phyloP scores from a whole-genome alignment of 2,888 invertebrate genomes.

The Antheraea assamensis region DNA sequence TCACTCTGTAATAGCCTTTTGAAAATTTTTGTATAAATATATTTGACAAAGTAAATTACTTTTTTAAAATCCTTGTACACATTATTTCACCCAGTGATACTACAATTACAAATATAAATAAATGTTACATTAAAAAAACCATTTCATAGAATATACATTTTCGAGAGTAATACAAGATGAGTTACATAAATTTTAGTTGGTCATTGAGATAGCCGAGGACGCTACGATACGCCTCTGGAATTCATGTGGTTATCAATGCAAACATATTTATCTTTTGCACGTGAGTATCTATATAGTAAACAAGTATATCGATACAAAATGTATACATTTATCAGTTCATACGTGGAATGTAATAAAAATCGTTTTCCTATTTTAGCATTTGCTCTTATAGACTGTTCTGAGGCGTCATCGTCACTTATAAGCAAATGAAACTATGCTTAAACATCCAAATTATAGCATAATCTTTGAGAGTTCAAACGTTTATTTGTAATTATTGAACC shows the following conservation, averaged over 20 bases:
- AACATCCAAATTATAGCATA: neutral
- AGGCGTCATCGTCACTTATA: neutral
- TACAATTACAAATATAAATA: too few relatives aligned
- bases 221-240: conserved; percentile 9
- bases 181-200: conserved; percentile 1
- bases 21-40: too few relatives aligned
- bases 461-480: neutral
- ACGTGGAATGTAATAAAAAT: neutral
- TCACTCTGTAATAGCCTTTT: too few relatives aligned
- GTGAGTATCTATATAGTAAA: conserved; percentile 24
- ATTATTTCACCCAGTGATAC: too few relatives aligned
- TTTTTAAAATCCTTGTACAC: too few relatives aligned
- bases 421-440: neutral
- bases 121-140: neutral
- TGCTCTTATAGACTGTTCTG: neutral
- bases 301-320: too few relatives aligned
- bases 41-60: too few relatives aligned
- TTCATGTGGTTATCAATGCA: conserved; percentile 39
- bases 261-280: conserved; percentile 41
- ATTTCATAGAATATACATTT: neutral
- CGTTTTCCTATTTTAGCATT: neutral
- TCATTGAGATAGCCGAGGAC: neutral
- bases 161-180: neutral
- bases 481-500: neutral
- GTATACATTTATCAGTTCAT: conserved; percentile 1